Conservation (phyloP, 1,140 invertebrate genomes). For the Bombus balteatus region DNA sequence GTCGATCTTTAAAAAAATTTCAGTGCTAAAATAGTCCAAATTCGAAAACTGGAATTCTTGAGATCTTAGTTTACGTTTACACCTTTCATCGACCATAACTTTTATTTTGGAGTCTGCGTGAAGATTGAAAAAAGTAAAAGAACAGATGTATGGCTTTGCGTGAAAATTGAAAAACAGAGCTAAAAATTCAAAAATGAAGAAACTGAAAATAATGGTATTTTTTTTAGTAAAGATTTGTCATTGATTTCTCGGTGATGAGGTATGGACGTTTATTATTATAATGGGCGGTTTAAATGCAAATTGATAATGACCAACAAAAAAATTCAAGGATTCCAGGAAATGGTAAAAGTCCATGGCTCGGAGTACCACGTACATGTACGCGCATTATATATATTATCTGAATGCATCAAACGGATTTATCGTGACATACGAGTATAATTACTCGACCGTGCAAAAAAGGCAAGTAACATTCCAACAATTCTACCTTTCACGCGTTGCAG, state of each 20-base stretch:
- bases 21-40: background rate
- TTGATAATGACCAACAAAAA: background rate
- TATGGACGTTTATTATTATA: background rate
- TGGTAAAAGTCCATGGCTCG: background rate
- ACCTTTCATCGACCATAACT: too few relatives aligned
- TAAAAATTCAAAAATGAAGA: background rate
- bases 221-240: background rate
- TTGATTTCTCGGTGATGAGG: background rate
- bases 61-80: background rate
- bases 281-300: background rate
- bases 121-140: too few relatives aligned
- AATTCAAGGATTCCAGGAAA: background rate
- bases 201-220: background rate
- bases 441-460: background rate
- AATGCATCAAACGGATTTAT: background rate
- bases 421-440: slow-evolving; percentile 5
- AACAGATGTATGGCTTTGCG: too few relatives aligned
- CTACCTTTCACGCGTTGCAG: slow-evolving; percentile 34
- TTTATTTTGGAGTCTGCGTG: background rate
- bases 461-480: slow-evolving; percentile 35
- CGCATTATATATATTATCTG: background rate
- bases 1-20: background rate
- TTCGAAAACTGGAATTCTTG: background rate
- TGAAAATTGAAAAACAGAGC: background rate
- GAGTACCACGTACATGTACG: background rate